A percentile compares a stretch with the other conserved stretches of the same genome.
These are phyloP conservation scores for Arctocebus calabarensis DNA, from an alignment of 2,797 vertebrate species.

Conservation along the genomic window DNA sequence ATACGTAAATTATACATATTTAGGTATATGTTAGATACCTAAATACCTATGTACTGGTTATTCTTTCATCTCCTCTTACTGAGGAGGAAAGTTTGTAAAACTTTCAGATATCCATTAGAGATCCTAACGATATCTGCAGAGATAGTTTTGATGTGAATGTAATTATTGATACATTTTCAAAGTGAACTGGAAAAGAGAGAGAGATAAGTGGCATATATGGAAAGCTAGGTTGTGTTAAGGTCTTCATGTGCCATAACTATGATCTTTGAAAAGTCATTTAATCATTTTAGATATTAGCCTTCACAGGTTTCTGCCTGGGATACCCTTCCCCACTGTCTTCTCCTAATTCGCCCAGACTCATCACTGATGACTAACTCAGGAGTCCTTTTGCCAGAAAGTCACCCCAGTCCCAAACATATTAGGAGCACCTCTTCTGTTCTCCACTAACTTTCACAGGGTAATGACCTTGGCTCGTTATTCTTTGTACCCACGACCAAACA, in stretches of 20 bases:
- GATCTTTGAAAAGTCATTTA: not conserved
- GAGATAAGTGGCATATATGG: not conserved
- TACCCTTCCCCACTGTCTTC: not conserved
- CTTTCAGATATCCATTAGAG: not conserved
- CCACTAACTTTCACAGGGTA: not conserved
- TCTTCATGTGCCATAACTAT: not conserved
- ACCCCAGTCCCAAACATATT: not conserved
- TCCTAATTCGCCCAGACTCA: not conserved
- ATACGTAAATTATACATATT: not conserved
- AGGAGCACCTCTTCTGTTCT: not conserved
- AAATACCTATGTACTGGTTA: not conserved
- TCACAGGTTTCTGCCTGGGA: not conserved
- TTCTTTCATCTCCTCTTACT: not conserved
- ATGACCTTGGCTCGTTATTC: not conserved
- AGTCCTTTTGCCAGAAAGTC: not conserved
- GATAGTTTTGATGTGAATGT: not conserved
- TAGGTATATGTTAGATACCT: not conserved
- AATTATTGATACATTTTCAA: conserved; percentile 7
- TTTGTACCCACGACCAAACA: not conserved
- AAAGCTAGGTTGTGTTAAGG: not conserved
- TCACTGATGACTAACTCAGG: not conserved
- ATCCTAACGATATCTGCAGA: not conserved
- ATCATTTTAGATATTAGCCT: not conserved
- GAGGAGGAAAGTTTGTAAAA: not conserved
- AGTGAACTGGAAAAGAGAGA: not conserved